A percentile compares a stretch with the other conserved stretches of the same genome.
phyloP scores from a whole-genome alignment of 2,113 vertebrate genomes.

The Mus musculus region GRCm39 chr19:7238501-7239000 shows the following conservation, averaged over 20 bases:
- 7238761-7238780: not conserved
- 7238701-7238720: not conserved
- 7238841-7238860: no score
- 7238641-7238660: not conserved
- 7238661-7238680: not conserved
- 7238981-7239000: not conserved
- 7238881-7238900: not conserved
- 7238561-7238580: no score
- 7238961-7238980: not conserved
- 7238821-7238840: not conserved
- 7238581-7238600: no score
- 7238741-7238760: not conserved
- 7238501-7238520: no score
- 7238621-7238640: no score
- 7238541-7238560: no score
- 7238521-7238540: no score
- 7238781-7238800: not conserved
- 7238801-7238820: no score
- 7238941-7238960: not conserved
- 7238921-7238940: not conserved
- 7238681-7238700: not conserved
- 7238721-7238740: not conserved
- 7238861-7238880: no score
- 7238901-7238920: not conserved
- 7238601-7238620: no score